Evolutionary conservation across 2,888 invertebrate genomes (phyloP).

Genomic region (Drosophila dives): DNA sequence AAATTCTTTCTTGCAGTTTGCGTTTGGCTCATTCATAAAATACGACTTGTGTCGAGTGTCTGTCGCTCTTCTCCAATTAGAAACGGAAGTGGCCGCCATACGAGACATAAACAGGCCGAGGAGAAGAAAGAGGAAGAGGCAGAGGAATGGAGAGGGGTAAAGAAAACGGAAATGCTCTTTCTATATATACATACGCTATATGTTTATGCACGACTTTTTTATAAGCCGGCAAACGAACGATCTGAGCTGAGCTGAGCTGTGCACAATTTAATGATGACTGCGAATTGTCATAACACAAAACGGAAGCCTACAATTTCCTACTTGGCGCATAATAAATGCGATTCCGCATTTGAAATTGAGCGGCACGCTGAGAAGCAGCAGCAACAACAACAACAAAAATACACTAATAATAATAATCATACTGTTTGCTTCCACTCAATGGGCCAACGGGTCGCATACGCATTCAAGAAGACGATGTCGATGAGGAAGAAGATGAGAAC

Average conservation of each 20-base stretch:
- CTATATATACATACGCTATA: background rate
- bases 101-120: slow-evolving; percentile 22
- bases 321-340: slow-evolving; percentile 73
- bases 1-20: slow-evolving; percentile 60
- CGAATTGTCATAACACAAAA: slow-evolving; percentile 75
- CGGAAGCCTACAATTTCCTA: slow-evolving; percentile 80
- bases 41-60: slow-evolving; percentile 22
- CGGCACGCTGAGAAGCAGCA: slow-evolving; percentile 24
- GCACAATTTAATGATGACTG: slow-evolving; percentile 44
- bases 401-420: slow-evolving; percentile 5
- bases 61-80: slow-evolving; percentile 57
- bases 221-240: slow-evolving; percentile 21
- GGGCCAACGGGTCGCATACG: slow-evolving; percentile 62
- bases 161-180: slow-evolving; percentile 73
- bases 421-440: slow-evolving; percentile 5
- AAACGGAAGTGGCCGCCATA: slow-evolving; percentile 76
- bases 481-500: background rate
- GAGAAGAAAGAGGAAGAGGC: no score
- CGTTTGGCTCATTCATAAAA: slow-evolving; percentile 70
- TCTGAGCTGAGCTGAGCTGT: background rate
- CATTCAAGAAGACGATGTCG: slow-evolving; percentile 13
- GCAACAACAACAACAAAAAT: slow-evolving; percentile 13
- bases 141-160: slow-evolving; percentile 10
- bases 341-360: slow-evolving; percentile 60
- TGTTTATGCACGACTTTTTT: slow-evolving; percentile 58